These are phyloP conservation scores for Zhuqinia jingwanae DNA, from an alignment of 2,888 invertebrate species.

Conservation along the genomic window DNA sequence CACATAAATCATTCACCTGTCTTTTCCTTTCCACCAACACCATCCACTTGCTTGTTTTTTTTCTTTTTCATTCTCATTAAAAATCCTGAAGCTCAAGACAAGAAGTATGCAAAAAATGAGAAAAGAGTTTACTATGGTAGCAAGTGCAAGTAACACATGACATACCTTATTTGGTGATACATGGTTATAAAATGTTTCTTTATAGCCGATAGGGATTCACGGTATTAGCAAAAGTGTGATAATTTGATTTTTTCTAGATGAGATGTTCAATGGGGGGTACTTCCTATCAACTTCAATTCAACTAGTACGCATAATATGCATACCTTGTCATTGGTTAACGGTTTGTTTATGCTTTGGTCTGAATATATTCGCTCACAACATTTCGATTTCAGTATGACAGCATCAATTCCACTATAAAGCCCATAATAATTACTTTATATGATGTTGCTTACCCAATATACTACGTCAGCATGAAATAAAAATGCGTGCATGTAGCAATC, in stretches of 20 bases:
- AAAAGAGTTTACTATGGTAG: not conserved
- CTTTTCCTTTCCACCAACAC: too few relatives aligned
- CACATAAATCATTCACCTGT: too few relatives aligned
- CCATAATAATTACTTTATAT: not conserved
- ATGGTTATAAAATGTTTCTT: too few relatives aligned
- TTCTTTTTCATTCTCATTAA: not conserved
- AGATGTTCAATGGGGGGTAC: too few relatives aligned
- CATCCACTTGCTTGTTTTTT: too few relatives aligned
- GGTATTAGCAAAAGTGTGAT: constrained; percentile 15
- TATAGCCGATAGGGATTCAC: constrained; percentile 4
- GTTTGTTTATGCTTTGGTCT: too few relatives aligned
- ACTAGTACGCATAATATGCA: too few relatives aligned
- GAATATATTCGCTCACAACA: too few relatives aligned
- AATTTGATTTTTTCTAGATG: constrained; percentile 21
- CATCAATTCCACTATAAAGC: constrained; percentile 27
- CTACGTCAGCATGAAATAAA: not conserved
- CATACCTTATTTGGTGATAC: constrained; percentile 8
- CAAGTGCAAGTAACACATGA: not conserved
- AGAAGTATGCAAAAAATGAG: too few relatives aligned
- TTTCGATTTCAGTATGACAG: constrained; percentile 48
- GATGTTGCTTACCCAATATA: not conserved
- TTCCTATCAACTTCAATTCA: not conserved
- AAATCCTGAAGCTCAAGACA: too few relatives aligned
- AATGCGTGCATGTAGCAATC: not conserved
- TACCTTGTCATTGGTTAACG: too few relatives aligned